Percentiles rank a stretch among this genome's conserved stretches.
These are phyloP conservation scores for Squalus acanthias DNA, from an alignment of 2,797 vertebrate genomes.

Conservation along the genomic window DNA sequence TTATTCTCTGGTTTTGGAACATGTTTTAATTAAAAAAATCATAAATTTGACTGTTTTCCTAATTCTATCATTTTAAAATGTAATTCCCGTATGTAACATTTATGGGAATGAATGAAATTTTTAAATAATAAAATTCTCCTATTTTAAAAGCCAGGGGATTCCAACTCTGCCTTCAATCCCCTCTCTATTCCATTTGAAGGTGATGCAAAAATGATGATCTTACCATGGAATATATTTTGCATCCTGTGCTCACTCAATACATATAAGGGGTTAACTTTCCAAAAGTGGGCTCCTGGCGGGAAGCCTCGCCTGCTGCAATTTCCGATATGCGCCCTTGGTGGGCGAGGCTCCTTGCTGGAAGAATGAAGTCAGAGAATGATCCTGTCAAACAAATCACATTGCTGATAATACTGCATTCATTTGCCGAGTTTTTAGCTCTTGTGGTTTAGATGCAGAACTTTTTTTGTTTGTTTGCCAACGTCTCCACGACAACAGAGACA, in stretches of 20 bases:
- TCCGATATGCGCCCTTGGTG: not conserved
- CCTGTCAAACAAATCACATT: conserved; percentile 9
- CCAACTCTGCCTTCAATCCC: not conserved
- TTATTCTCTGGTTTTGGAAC: not conserved
- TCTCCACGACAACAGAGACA: conserved; percentile 7
- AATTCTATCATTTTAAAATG: not conserved
- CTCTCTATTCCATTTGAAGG: not conserved
- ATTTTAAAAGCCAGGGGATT: not conserved
- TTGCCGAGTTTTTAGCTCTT: not conserved
- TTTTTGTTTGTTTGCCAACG: conserved; percentile 11
- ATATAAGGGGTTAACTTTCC: not conserved
- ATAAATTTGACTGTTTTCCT: not conserved
- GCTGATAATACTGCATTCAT: conserved; percentile 12
- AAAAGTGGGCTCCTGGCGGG: not conserved
- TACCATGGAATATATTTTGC: not conserved
- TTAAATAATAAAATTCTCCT: not conserved
- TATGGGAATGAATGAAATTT: not conserved
- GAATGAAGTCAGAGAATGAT: not conserved
- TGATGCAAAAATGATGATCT: not conserved
- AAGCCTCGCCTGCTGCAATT: not conserved
- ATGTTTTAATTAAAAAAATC: not conserved
- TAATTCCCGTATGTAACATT: not conserved
- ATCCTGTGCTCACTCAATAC: no score
- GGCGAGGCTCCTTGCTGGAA: not conserved
- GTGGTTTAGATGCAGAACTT: conserved; percentile 30